Percentiles rank a stretch among this genome's conserved stretches.
phyloP scores from a whole-genome alignment of 2,888 invertebrate species.

The Tinea trinotella region DNA sequence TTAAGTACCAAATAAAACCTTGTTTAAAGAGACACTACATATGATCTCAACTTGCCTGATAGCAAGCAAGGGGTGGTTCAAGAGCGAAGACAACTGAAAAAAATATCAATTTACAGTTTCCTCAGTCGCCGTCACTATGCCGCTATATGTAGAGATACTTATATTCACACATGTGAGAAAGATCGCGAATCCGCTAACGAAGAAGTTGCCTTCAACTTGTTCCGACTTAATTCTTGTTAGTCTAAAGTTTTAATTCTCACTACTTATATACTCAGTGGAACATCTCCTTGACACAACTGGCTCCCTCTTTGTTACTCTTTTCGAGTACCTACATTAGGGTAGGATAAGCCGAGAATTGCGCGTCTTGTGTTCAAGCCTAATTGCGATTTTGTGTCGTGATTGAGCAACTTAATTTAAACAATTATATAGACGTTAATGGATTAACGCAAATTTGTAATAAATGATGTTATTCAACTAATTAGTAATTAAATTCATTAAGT shows the following conservation, averaged over 20 bases:
- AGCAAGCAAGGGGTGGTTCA: no score
- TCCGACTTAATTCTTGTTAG: constrained; percentile 70
- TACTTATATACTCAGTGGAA: constrained; percentile 35
- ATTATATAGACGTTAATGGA: constrained; percentile 5
- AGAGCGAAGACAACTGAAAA: no score
- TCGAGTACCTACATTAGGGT: constrained; percentile 42
- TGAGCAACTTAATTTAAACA: constrained; percentile 26
- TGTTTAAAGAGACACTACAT: no score
- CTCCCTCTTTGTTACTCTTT: constrained; percentile 44
- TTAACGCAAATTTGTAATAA: no score
- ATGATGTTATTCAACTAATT: no score
- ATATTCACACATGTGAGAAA: neutral
- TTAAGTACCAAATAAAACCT: no score
- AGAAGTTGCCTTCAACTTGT: constrained; percentile 3
- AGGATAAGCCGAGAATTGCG: constrained; percentile 33
- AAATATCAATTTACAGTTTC: no score
- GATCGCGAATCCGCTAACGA: constrained; percentile 9
- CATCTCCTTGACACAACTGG: constrained; percentile 38
- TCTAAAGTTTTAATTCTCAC: constrained; percentile 76
- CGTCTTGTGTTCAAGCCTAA: constrained; percentile 30
- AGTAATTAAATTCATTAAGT: no score
- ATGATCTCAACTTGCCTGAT: no score
- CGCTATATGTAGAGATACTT: no score
- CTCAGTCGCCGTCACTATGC: no score
- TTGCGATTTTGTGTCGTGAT: constrained; percentile 50